phyloP scores from a whole-genome alignment of 1,140 invertebrate species.

The Diabrotica undecimpunctata region DNA sequence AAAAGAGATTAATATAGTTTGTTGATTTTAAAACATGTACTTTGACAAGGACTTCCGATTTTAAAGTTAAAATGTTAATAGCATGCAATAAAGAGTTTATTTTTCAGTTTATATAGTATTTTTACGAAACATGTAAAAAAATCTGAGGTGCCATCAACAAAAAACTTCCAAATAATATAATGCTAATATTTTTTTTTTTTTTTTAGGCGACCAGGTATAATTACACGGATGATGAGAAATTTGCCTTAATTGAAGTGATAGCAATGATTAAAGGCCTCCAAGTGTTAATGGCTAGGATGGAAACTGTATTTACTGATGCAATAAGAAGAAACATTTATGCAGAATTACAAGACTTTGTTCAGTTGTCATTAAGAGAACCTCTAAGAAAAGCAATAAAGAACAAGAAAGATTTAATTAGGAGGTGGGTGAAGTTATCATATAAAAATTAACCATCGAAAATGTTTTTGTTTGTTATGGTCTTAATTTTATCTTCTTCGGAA shows the following conservation, averaged over 20 bases:
- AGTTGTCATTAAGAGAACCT: slow-evolving; percentile 85
- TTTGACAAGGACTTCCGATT: too few relatives aligned
- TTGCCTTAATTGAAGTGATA: slow-evolving; percentile 96
- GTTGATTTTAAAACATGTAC: too few relatives aligned
- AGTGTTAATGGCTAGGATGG: slow-evolving; percentile 95
- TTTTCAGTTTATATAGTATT: too few relatives aligned
- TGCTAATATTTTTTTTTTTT: background rate
- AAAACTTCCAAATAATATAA: too few relatives aligned
- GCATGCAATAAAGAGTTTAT: too few relatives aligned
- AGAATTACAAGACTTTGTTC: slow-evolving; percentile 97
- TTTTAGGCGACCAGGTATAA: slow-evolving; percentile 91
- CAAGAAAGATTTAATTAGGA: slow-evolving; percentile 93
- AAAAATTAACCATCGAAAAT: too few relatives aligned
- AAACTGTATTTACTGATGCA: slow-evolving; percentile 95
- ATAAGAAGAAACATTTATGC: slow-evolving; percentile 94
- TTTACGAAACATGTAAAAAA: too few relatives aligned
- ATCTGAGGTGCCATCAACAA: too few relatives aligned
- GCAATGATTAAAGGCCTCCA: slow-evolving; percentile 99
- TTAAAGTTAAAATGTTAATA: too few relatives aligned
- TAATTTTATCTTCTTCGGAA: too few relatives aligned
- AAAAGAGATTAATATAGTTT: too few relatives aligned
- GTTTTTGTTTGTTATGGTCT: too few relatives aligned
- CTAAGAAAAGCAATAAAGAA: slow-evolving; percentile 96
- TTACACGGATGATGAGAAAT: slow-evolving; percentile 96
- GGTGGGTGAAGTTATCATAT: slow-evolving; percentile 51